Percentiles rank a stretch among this genome's conserved stretches.
These are phyloP conservation scores for Bubo bubo DNA, from an alignment of 2,113 vertebrate species.

Conservation along the genomic window DNA sequence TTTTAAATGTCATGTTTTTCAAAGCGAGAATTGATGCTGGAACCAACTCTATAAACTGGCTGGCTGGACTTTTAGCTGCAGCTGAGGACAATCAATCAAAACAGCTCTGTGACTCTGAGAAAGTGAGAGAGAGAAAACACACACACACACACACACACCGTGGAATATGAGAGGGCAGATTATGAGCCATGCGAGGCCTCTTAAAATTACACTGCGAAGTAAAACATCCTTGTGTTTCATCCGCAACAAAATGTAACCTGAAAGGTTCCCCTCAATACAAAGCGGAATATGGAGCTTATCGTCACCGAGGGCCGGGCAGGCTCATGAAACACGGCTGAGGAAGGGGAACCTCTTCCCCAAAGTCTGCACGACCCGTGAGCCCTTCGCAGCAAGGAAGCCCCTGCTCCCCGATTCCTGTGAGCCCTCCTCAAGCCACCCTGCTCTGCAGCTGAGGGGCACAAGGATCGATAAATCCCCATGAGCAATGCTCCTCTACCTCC, in stretches of 20 bases:
- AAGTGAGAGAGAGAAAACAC: conserved; percentile 31
- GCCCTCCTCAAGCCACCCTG: background rate
- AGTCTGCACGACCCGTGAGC: background rate
- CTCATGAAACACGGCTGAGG: background rate
- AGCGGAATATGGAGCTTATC: background rate
- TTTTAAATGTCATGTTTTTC: conserved; percentile 77
- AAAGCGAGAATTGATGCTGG: conserved; percentile 74
- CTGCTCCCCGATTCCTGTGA: accelerated
- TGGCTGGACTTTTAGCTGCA: conserved; percentile 66
- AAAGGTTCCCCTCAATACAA: background rate
- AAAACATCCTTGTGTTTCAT: conserved; percentile 36
- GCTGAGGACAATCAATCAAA: conserved; percentile 74
- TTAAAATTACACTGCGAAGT: conserved; percentile 37
- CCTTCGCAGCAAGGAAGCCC: background rate
- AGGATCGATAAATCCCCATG: accelerated
- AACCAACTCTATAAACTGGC: conserved; percentile 61
- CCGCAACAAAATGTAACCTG: conserved; percentile 1
- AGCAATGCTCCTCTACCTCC: background rate
- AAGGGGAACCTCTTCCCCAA: background rate
- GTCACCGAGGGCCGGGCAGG: background rate
- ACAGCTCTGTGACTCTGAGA: conserved; percentile 39
- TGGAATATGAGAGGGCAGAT: conserved; percentile 50
- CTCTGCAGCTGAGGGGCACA: background rate
- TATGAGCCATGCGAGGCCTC: conserved; percentile 43
- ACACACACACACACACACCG: background rate